phyloP scores from a whole-genome alignment of 2,113 vertebrate species.

The Catharus bicknelli region DNA sequence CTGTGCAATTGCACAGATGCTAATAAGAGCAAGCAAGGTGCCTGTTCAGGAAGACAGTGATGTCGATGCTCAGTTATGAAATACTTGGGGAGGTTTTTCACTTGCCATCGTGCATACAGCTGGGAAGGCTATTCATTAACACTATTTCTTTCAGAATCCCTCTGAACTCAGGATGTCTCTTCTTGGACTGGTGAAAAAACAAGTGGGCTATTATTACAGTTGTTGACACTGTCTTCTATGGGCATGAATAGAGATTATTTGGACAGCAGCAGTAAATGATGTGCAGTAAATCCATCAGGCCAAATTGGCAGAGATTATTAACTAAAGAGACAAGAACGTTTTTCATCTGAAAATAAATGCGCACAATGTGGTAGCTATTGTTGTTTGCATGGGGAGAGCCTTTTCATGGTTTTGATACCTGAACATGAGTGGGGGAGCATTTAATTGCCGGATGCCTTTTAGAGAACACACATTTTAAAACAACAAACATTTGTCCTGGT shows the following conservation, averaged over 20 bases:
- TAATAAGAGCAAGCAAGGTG: background rate
- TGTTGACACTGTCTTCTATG: slow-evolving; percentile 41
- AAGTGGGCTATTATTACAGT: slow-evolving; percentile 37
- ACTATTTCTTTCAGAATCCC: slow-evolving; percentile 49
- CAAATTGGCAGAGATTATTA: slow-evolving; percentile 49
- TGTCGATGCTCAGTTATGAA: rapidly evolving
- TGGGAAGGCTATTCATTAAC: slow-evolving; percentile 50
- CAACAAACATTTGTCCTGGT: slow-evolving; percentile 13
- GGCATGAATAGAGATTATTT: slow-evolving; percentile 59
- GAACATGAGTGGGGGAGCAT: background rate
- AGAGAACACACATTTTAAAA: slow-evolving; percentile 3
- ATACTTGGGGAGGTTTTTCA: slow-evolving; percentile 4
- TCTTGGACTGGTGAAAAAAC: slow-evolving; percentile 38
- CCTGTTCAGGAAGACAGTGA: background rate
- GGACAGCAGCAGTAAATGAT: slow-evolving; percentile 34
- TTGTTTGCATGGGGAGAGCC: background rate
- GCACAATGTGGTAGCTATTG: slow-evolving; percentile 13
- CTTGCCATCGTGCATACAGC: slow-evolving; percentile 20
- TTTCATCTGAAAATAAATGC: slow-evolving; percentile 53
- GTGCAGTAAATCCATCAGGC: slow-evolving; percentile 50
- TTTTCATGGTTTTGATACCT: background rate
- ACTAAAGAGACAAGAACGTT: slow-evolving; percentile 23
- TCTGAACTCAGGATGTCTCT: slow-evolving; percentile 53
- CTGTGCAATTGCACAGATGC: background rate
- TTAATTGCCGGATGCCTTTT: background rate